These are phyloP conservation scores for Hirtodrosophila histrioides DNA, from an alignment of 2,888 invertebrate genomes.

Conservation along the genomic window DNA sequence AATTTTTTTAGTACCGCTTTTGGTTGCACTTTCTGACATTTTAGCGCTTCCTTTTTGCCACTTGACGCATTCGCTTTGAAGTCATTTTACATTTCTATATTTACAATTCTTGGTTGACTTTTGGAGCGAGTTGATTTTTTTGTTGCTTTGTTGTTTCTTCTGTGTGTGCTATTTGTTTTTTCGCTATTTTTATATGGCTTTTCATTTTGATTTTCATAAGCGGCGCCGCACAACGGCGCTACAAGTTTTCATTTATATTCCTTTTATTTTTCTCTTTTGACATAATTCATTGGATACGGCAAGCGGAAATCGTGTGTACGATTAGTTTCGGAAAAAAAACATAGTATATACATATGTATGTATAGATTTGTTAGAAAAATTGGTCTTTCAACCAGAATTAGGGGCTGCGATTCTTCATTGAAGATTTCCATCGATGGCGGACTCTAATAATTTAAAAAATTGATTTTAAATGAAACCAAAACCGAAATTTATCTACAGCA, in stretches of 20 bases:
- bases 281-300: slow-evolving; percentile 68
- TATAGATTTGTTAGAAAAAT: not conserved
- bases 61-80: slow-evolving; percentile 61
- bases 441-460: not conserved
- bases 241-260: slow-evolving; percentile 45
- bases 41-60: slow-evolving; percentile 38
- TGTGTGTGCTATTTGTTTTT: slow-evolving; percentile 21
- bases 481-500: no score
- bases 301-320: slow-evolving; percentile 71
- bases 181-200: slow-evolving; percentile 46
- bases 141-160: slow-evolving; percentile 25
- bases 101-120: slow-evolving; percentile 43
- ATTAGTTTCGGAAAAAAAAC: slow-evolving; percentile 44
- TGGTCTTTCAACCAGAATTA: slow-evolving; percentile 18
- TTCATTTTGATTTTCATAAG: slow-evolving; percentile 44
- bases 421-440: slow-evolving; percentile 6
- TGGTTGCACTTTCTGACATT: slow-evolving; percentile 37
- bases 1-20: slow-evolving; percentile 42
- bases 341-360: slow-evolving; percentile 3
- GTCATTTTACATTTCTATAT: slow-evolving; percentile 54
- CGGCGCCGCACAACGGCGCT: slow-evolving; percentile 18
- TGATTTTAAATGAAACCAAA: no score
- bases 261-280: slow-evolving; percentile 35
- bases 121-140: slow-evolving; percentile 21
- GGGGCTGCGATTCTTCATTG: not conserved